Percentiles rank a stretch among this genome's conserved stretches.
phyloP scores from a whole-genome alignment of 2,888 invertebrate species.

The Cetonia aurata region DNA sequence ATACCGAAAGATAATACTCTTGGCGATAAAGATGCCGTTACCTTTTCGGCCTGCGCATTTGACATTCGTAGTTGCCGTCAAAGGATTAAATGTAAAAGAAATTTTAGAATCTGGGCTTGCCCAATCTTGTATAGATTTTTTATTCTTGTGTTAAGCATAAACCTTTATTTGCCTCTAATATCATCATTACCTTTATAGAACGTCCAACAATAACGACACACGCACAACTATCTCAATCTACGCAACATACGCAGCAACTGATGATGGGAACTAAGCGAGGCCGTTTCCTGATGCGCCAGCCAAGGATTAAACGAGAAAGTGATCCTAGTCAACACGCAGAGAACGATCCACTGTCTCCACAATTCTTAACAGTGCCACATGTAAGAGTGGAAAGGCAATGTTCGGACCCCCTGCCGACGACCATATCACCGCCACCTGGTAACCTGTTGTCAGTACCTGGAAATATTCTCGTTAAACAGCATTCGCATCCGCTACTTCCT shows the following conservation, averaged over 20 bases:
- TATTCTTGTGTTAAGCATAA: no score
- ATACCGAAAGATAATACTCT: no score
- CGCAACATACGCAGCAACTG: conserved; percentile 54
- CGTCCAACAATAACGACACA: conserved; percentile 57
- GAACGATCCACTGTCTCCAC: conserved; percentile 62
- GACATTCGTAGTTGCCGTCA: no score
- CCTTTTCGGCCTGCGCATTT: no score
- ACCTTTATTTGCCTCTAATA: neutral
- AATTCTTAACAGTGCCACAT: conserved; percentile 67
- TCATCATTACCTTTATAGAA: conserved; percentile 45
- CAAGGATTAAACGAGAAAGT: conserved; percentile 75
- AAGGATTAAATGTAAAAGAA: no score
- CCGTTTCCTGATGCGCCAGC: conserved; percentile 76
- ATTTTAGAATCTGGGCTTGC: no score
- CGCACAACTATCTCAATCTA: conserved; percentile 55
- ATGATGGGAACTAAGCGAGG: conserved; percentile 73
- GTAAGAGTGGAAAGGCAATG: conserved; percentile 71
- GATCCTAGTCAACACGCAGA: conserved; percentile 68
- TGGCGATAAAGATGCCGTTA: neutral
- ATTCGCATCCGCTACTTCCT: conserved; percentile 75
- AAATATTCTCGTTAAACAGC: conserved; percentile 74
- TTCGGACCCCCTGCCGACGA: conserved; percentile 71
- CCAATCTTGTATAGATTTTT: no score
- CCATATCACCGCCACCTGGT: conserved; percentile 66
- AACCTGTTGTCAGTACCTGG: conserved; percentile 72